phyloP scores from a whole-genome alignment of 2,797 vertebrate genomes.

The Tangara arthus region DNA sequence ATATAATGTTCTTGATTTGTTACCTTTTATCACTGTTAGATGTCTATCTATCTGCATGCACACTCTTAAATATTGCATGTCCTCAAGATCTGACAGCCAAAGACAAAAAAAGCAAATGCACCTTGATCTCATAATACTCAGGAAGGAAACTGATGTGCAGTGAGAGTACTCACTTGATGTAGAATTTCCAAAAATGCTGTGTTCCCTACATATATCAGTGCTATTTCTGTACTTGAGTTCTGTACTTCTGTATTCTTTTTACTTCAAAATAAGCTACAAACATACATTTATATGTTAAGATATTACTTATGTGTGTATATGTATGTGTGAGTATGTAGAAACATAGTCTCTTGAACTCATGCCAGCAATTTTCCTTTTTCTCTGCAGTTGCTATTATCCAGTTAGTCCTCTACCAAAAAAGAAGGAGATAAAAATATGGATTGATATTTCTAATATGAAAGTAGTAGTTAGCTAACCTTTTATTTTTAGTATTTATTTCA shows the following conservation, averaged over 20 bases:
- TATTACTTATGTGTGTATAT: not conserved
- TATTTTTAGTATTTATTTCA: not conserved
- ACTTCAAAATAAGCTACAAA: not conserved
- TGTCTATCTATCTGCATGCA: accelerated
- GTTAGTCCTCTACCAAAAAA: not conserved
- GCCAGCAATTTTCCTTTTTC: not conserved
- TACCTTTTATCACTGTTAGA: not conserved
- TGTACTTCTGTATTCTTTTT: not conserved
- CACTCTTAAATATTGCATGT: not conserved
- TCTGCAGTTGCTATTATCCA: not conserved
- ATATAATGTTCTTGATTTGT: not conserved
- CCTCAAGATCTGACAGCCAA: not conserved
- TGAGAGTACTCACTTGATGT: not conserved
- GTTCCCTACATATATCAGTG: not conserved
- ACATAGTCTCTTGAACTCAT: not conserved
- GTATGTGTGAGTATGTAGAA: not conserved
- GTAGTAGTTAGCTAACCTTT: not conserved
- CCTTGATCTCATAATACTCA: not conserved
- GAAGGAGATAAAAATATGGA: not conserved
- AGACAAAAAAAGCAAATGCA: not conserved
- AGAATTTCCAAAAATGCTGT: not conserved
- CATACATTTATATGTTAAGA: not conserved
- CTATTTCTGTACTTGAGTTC: not conserved
- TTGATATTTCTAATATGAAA: not conserved
- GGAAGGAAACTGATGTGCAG: not conserved